Evolutionary conservation across 2,797 vertebrate species (phyloP).

Genomic region (Arctocebus calabarensis): DNA sequence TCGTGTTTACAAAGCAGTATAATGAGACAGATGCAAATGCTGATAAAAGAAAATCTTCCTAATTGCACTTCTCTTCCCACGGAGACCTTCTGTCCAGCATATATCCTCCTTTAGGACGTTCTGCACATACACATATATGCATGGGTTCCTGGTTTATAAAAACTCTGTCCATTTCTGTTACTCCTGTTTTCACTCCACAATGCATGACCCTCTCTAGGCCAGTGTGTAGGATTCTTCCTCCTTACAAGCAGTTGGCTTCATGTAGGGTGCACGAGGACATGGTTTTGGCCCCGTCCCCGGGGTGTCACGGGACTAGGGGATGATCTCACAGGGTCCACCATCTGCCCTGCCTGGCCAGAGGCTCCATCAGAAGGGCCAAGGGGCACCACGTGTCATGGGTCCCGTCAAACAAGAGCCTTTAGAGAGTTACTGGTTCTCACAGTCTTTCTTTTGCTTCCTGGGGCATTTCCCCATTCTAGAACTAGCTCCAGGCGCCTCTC

Average conservation of each 20-base stretch:
- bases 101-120: background rate
- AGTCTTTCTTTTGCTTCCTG: background rate
- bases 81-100: background rate
- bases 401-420: conserved; percentile 62
- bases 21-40: background rate
- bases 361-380: conserved; percentile 45
- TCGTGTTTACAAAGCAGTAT: background rate
- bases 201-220: background rate
- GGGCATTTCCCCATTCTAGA: background rate
- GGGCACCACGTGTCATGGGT: conserved; percentile 48
- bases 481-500: background rate
- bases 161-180: background rate
- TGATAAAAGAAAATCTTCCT: background rate
- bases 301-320: conserved; percentile 68
- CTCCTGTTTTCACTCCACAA: background rate
- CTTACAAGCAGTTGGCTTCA: conserved; percentile 43
- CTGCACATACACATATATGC: accelerated
- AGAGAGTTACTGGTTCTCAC: background rate
- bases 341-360: conserved; percentile 77
- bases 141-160: background rate
- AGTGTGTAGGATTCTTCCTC: background rate
- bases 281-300: conserved; percentile 66
- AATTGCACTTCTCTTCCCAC: background rate
- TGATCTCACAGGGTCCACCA: conserved; percentile 77
- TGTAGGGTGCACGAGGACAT: conserved; percentile 65